phyloP scores from a whole-genome alignment of 2,113 vertebrate genomes.

The Takifugu bimaculatus region DNA sequence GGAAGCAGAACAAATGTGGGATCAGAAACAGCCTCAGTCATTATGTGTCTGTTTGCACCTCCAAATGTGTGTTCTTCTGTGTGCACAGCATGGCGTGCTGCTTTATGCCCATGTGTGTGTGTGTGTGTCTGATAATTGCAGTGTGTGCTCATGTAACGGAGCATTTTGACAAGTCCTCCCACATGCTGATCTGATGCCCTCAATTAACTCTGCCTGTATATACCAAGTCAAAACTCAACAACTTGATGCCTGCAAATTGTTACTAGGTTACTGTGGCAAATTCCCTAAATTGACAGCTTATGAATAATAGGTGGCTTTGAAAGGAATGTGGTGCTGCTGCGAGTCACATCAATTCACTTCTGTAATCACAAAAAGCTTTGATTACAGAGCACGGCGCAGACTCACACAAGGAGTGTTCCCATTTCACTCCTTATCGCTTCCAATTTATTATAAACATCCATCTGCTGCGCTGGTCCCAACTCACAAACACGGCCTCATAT shows the following conservation, averaged over 20 bases:
- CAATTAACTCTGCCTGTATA: conserved; percentile 69
- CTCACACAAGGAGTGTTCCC: conserved; percentile 43
- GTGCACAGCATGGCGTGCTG: conserved; percentile 8
- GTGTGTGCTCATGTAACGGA: conserved; percentile 56
- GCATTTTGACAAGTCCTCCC: conserved; percentile 63
- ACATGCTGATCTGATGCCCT: conserved; percentile 60
- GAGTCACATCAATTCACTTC: conserved; percentile 61
- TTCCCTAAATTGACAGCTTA: conserved; percentile 71
- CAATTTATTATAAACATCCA: conserved; percentile 42
- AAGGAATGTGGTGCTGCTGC: conserved; percentile 56
- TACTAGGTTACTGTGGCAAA: conserved; percentile 65
- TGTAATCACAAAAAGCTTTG: conserved; percentile 65
- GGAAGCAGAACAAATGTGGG: conserved; percentile 42
- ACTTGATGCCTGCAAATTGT: conserved; percentile 59
- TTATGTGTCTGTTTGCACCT: conserved; percentile 31
- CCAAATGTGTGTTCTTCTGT: conserved; percentile 20
- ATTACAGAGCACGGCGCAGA: conserved; percentile 56
- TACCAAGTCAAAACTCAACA: conserved; percentile 64
- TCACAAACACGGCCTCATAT: not conserved
- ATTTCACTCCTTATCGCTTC: conserved; percentile 35
- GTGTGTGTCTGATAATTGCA: conserved; percentile 57
- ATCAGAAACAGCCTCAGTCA: conserved; percentile 48
- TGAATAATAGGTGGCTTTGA: conserved; percentile 71
- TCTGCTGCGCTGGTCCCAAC: conserved; percentile 11
- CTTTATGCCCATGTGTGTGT: conserved; percentile 28